These are phyloP conservation scores for Parazoanthus darwini DNA, from an alignment of 92 coral and sea anemone genomes.

Conservation along the genomic window DNA sequence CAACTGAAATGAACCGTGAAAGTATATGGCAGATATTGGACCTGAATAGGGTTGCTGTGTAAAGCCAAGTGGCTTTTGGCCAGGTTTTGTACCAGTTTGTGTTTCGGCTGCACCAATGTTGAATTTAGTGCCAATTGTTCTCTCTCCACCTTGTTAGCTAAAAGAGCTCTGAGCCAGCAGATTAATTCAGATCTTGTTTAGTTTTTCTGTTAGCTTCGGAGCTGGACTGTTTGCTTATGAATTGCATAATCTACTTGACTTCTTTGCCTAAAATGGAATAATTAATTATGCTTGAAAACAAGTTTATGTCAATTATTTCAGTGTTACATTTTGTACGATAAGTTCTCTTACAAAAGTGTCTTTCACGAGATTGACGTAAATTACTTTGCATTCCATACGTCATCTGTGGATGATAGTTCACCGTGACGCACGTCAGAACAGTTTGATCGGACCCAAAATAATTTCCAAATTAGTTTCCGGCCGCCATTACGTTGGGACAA, in stretches of 20 bases:
- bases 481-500: neutral
- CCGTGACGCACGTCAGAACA: neutral
- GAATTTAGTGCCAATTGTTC: neutral
- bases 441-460: neutral
- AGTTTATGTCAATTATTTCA: neutral
- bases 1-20: too few species aligned
- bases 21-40: neutral
- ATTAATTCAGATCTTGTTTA: neutral
- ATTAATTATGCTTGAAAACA: neutral
- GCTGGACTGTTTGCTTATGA: neutral
- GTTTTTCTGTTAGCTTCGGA: neutral
- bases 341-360: neutral
- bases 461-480: neutral
- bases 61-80: neutral
- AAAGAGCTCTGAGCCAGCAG: neutral
- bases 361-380: neutral
- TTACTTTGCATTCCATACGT: neutral
- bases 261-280: neutral
- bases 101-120: neutral
- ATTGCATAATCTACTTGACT: conserved; percentile 1
- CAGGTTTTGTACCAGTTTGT: neutral
- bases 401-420: neutral
- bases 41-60: neutral
- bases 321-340: neutral
- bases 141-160: neutral